Evolutionary conservation across 2,113 vertebrate genomes (phyloP).

Genomic region (Serranochromis macrocephalus): DNA sequence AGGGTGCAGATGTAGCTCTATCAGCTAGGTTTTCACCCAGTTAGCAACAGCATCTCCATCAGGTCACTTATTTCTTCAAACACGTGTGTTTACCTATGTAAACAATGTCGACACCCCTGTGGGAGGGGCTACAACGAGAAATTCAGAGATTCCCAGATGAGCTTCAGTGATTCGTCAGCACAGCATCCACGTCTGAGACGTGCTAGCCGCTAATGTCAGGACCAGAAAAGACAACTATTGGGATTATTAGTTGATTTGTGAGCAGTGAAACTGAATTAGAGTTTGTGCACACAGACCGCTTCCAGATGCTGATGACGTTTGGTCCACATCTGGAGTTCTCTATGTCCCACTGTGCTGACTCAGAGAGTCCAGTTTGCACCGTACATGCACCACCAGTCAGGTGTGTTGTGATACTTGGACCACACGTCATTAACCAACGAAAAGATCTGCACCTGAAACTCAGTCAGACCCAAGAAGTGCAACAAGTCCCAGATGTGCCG

Average conservation of each 20-base stretch:
- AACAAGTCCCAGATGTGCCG: background rate
- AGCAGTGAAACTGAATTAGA: background rate
- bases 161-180: background rate
- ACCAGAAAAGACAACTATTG: background rate
- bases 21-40: background rate
- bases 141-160: background rate
- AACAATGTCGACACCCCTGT: background rate
- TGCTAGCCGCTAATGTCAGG: background rate
- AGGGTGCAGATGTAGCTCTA: background rate
- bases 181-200: background rate
- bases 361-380: background rate
- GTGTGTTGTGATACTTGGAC: background rate
- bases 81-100: background rate
- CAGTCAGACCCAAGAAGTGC: background rate
- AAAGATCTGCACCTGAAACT: background rate
- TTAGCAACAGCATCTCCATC: background rate
- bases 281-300: background rate
- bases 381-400: background rate
- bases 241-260: background rate
- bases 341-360: background rate
- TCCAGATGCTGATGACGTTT: background rate
- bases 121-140: accelerated
- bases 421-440: background rate
- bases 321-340: background rate
- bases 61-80: background rate